A percentile compares a stretch with the other conserved stretches of the same genome.
phyloP scores from a whole-genome alignment of 2,888 invertebrate genomes.

The Eupithecia tripunctaria region DNA sequence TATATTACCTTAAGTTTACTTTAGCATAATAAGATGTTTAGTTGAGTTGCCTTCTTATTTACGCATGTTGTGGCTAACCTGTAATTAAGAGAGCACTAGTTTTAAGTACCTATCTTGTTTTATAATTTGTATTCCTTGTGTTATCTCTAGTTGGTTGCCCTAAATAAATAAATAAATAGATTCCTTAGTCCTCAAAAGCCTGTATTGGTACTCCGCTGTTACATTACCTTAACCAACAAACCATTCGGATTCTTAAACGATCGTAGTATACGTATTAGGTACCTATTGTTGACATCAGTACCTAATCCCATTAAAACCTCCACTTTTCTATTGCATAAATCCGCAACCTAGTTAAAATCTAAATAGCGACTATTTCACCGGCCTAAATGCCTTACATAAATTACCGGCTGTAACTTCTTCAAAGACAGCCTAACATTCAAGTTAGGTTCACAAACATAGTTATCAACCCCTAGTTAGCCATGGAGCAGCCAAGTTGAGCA shows the following conservation, averaged over 20 bases:
- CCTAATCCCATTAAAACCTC: background rate
- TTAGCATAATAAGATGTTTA: too few relatives aligned
- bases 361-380: constrained; percentile 9
- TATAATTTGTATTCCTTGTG: too few relatives aligned
- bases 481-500: constrained; percentile 39
- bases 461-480: constrained; percentile 41
- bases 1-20: too few relatives aligned
- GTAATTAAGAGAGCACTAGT: too few relatives aligned
- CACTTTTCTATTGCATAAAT: background rate
- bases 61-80: too few relatives aligned
- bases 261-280: background rate
- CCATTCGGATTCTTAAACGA: background rate
- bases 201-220: too few relatives aligned
- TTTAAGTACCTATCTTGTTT: too few relatives aligned
- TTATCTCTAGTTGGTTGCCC: too few relatives aligned
- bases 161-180: too few relatives aligned
- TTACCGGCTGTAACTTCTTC: constrained; percentile 29
- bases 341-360: constrained; percentile 12
- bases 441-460: constrained; percentile 47
- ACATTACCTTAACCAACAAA: too few relatives aligned
- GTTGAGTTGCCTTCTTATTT: too few relatives aligned
- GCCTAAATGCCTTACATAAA: constrained; percentile 23
- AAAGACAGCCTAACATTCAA: constrained; percentile 35
- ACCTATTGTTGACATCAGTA: background rate
- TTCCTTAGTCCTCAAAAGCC: too few relatives aligned